A percentile compares a stretch with the other conserved stretches of the same genome.
Evolutionary conservation across 2,113 vertebrate species (phyloP).

Genomic region (Ondatra zibethicus): DNA sequence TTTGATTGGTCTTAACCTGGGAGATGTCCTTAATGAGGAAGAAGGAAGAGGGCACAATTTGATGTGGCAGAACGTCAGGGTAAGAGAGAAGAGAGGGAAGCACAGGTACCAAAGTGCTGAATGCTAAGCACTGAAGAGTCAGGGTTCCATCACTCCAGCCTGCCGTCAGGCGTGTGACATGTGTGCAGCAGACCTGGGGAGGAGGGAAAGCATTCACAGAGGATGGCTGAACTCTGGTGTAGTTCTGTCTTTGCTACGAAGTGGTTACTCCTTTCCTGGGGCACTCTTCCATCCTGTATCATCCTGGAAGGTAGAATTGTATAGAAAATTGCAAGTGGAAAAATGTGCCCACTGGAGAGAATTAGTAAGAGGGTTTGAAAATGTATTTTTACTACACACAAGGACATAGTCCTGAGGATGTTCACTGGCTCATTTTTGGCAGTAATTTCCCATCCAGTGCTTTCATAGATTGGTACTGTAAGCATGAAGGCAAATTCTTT

Average conservation of each 20-base stretch:
- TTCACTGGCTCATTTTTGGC: background rate
- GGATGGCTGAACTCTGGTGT: background rate
- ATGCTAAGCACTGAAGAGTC: fast-evolving
- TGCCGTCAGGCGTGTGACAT: fast-evolving
- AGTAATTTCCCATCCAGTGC: background rate
- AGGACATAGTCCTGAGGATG: background rate
- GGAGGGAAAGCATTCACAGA: background rate
- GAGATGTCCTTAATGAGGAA: background rate
- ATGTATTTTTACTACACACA: background rate
- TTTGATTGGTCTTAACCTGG: conserved; percentile 21
- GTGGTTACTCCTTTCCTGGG: background rate
- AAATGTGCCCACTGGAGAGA: background rate
- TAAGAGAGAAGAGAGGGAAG: fast-evolving
- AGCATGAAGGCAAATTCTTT: background rate
- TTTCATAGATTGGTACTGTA: background rate
- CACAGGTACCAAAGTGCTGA: background rate
- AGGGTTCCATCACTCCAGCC: fast-evolving
- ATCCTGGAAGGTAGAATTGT: background rate
- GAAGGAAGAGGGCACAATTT: background rate
- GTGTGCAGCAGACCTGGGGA: fast-evolving
- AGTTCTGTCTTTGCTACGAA: background rate
- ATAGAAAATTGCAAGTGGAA: background rate
- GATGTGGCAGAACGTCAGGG: background rate
- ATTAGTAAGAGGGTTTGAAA: background rate
- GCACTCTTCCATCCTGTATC: background rate